These are phyloP conservation scores for Poecile montanus DNA, from an alignment of 2,797 vertebrate species.

Conservation along the genomic window DNA sequence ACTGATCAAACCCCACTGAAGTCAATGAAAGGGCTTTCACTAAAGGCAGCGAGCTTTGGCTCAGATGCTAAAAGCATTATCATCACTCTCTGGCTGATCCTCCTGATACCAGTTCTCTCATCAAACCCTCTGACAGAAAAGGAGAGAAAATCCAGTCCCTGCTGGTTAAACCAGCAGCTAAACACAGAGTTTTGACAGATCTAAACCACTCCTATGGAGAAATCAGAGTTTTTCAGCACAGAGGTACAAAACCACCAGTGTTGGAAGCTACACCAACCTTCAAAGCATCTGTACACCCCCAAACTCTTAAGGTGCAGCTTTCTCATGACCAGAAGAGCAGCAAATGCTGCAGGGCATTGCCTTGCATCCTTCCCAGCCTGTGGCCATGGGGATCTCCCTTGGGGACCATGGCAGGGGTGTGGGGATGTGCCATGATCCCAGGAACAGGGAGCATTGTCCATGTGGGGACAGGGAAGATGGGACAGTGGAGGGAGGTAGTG, in stretches of 20 bases:
- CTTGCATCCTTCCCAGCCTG: accelerated
- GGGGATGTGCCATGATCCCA: neutral
- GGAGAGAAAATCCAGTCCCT: constrained; percentile 49
- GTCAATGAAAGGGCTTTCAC: neutral
- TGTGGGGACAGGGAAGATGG: neutral
- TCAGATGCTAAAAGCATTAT: constrained; percentile 45
- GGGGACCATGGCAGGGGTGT: accelerated
- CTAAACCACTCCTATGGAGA: neutral
- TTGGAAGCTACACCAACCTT: neutral
- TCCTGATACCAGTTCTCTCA: constrained; percentile 46
- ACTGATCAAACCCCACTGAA: neutral
- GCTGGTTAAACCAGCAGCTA: constrained; percentile 24
- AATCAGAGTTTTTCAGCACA: neutral
- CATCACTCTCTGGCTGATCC: constrained; percentile 40
- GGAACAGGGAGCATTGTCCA: neutral
- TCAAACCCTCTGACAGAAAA: constrained; percentile 46
- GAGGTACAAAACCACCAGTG: neutral
- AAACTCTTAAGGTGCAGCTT: neutral
- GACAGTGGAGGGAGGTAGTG: accelerated
- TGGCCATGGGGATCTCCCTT: accelerated
- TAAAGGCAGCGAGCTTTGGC: constrained; percentile 35
- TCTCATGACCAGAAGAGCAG: neutral
- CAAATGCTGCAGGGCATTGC: neutral
- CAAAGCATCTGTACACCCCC: neutral
- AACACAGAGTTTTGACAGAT: constrained; percentile 33